These are phyloP conservation scores for Drosophila multiciliata DNA, from an alignment of 2,888 invertebrate genomes.

Conservation along the genomic window DNA sequence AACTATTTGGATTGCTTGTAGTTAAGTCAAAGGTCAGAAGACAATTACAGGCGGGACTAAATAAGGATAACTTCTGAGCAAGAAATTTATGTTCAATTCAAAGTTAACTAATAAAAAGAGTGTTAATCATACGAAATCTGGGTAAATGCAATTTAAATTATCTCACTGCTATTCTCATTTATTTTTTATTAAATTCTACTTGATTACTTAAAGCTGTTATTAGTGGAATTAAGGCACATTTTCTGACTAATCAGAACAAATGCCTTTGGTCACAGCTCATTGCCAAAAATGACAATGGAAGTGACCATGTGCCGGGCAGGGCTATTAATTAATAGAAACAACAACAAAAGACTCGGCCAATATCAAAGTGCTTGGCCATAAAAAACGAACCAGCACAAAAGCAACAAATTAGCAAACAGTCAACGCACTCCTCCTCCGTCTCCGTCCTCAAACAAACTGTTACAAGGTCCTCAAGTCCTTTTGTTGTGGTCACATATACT, in stretches of 20 bases:
- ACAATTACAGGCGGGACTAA: neutral
- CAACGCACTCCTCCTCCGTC: constrained; percentile 18
- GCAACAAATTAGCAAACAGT: constrained; percentile 76
- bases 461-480: constrained; percentile 70
- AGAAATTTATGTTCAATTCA: neutral
- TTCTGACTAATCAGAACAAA: constrained; percentile 63
- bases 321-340: constrained; percentile 62
- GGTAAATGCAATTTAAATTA: neutral
- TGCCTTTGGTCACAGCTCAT: constrained; percentile 59
- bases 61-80: neutral
- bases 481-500: constrained; percentile 58
- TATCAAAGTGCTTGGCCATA: constrained; percentile 39
- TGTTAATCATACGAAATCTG: neutral
- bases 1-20: neutral
- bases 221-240: constrained; percentile 20
- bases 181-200: neutral
- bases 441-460: constrained; percentile 51
- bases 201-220: neutral
- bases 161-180: neutral
- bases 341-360: constrained; percentile 41
- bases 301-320: constrained; percentile 48
- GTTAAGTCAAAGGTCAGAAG: neutral
- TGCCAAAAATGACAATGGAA: constrained; percentile 67
- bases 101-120: neutral
- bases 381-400: constrained; percentile 49